Percentiles rank a stretch among this genome's conserved stretches.
phyloP scores from a whole-genome alignment of 2,113 vertebrate species.

The Zeus faber region DNA sequence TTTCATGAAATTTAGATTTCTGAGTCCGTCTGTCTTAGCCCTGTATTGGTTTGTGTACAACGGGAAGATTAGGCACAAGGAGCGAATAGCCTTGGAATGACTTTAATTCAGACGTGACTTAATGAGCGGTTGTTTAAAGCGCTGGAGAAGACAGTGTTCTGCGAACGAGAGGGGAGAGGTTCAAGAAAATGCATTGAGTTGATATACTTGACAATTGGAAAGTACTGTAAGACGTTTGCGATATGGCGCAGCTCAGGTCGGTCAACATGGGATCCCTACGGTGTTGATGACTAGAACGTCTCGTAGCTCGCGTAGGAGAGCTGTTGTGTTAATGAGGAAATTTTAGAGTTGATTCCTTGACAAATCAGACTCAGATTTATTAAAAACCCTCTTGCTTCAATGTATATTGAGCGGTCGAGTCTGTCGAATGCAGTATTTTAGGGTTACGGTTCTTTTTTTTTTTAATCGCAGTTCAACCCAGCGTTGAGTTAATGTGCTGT shows the following conservation, averaged over 20 bases:
- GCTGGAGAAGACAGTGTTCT: not conserved
- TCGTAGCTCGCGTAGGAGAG: not conserved
- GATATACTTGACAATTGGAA: constrained; percentile 25
- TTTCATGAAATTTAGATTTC: constrained; percentile 15
- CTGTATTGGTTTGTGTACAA: constrained; percentile 22
- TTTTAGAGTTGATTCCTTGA: not conserved
- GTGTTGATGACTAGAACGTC: constrained; percentile 14
- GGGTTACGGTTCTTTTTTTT: constrained; percentile 44
- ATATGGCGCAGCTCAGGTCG: constrained; percentile 53
- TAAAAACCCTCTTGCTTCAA: no score
- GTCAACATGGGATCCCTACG: constrained; percentile 25
- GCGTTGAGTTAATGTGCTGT: constrained; percentile 43
- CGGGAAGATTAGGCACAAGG: constrained; percentile 6
- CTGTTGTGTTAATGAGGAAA: constrained; percentile 12
- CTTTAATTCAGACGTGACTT: not conserved
- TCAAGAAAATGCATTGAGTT: not conserved
- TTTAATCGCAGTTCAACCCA: no score
- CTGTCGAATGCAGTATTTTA: constrained; percentile 58
- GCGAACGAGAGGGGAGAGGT: not conserved
- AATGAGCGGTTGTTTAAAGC: constrained; percentile 1
- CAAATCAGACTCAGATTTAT: not conserved
- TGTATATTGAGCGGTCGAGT: constrained; percentile 19
- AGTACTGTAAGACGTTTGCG: constrained; percentile 36
- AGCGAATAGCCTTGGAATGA: constrained; percentile 34
- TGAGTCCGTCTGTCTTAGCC: constrained; percentile 8